Conservation (phyloP, 2,113 vertebrate species). For the Poecilia latipinna region DNA sequence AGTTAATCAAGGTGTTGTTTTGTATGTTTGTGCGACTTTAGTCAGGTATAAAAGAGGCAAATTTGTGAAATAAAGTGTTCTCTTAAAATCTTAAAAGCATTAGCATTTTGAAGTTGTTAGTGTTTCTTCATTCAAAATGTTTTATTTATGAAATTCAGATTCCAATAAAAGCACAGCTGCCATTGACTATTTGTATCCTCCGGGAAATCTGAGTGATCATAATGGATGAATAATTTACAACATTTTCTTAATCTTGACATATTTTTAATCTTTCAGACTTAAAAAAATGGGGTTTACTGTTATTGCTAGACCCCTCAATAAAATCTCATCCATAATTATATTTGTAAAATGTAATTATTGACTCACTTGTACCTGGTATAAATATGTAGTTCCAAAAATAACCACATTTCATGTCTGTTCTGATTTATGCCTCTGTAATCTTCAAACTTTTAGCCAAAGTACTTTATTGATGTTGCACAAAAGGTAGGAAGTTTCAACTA, state of each 20-base stretch:
- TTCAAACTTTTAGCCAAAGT: too few relatives aligned
- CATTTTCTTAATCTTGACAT: neutral
- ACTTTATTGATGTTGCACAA: too few relatives aligned
- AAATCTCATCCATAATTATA: neutral
- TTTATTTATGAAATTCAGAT: constrained; percentile 39
- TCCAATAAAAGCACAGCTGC: constrained; percentile 22
- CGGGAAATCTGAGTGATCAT: constrained; percentile 13
- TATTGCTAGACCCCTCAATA: neutral
- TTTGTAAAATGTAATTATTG: too few relatives aligned
- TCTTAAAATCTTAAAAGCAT: constrained; percentile 6
- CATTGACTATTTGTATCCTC: neutral
- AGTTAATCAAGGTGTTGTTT: constrained; percentile 20
- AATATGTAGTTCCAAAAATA: too few relatives aligned
- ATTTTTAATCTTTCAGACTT: too few relatives aligned
- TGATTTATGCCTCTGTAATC: too few relatives aligned
- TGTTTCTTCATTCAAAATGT: constrained; percentile 27
- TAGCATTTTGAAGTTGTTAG: constrained; percentile 32
- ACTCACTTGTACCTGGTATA: too few relatives aligned
- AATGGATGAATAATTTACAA: neutral
- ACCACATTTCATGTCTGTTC: too few relatives aligned
- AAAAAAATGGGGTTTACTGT: too few relatives aligned
- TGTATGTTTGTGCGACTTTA: constrained; percentile 9
- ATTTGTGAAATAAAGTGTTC: constrained; percentile 12
- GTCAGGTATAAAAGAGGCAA: constrained; percentile 15
- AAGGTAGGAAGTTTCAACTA: too few relatives aligned